Conservation (phyloP, 2,888 invertebrate species). For the Aricia artaxerxes region DNA sequence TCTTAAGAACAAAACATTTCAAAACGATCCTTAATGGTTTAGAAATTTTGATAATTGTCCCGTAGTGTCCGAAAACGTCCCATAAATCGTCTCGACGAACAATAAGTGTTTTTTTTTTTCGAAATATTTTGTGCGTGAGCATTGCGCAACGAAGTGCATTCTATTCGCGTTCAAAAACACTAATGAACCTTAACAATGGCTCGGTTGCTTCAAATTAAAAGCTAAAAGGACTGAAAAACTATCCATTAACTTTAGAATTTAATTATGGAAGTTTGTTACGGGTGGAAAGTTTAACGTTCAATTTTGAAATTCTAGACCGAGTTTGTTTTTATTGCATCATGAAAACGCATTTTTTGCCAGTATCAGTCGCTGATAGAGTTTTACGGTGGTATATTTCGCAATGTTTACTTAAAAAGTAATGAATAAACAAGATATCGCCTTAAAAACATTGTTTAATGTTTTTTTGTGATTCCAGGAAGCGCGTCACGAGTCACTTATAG, state of each 20-base stretch:
- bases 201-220: neutral
- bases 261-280: neutral
- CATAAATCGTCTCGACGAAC: conserved; percentile 70
- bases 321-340: neutral
- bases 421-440: neutral
- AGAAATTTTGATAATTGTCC: conserved; percentile 25
- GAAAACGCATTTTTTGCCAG: neutral
- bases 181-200: conserved; percentile 32
- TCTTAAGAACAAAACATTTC: conserved; percentile 24
- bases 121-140: conserved; percentile 12
- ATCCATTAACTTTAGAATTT: neutral
- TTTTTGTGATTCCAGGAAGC: neutral
- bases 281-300: neutral
- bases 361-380: neutral
- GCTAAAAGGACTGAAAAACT: neutral
- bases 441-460: neutral
- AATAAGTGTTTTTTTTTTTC: conserved; percentile 24
- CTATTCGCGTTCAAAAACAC: conserved; percentile 37
- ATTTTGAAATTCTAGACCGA: neutral
- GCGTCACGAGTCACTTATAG: neutral
- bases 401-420: neutral
- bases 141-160: neutral
- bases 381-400: neutral
- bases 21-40: conserved; percentile 11
- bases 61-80: conserved; percentile 47